Evolutionary conservation across 2,888 invertebrate species (phyloP).

Genomic region (Strigamia transsilvanica): DNA sequence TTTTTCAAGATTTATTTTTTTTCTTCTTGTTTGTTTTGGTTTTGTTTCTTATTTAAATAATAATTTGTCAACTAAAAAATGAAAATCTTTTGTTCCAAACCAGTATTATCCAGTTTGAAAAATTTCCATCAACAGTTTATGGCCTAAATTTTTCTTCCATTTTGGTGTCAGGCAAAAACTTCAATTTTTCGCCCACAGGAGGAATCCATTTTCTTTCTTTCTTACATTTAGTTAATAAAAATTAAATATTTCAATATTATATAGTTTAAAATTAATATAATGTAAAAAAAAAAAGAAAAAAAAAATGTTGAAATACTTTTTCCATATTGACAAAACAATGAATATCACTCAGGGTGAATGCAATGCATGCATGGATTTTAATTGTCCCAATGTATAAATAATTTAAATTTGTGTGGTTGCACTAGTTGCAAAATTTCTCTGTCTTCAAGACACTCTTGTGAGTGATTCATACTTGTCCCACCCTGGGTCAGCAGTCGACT

Average conservation of each 20-base stretch:
- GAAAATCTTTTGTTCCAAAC: conserved; percentile 27
- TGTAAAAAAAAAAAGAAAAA: too few relatives aligned
- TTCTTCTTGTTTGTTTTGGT: too few relatives aligned
- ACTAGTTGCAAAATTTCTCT: not conserved
- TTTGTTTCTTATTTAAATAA: not conserved
- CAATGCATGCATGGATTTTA: not conserved
- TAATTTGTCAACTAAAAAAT: conserved; percentile 10
- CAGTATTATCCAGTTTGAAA: conserved; percentile 18
- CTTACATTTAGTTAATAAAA: too few relatives aligned
- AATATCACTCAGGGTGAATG: not conserved
- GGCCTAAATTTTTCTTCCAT: conserved; percentile 6
- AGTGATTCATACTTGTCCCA: conserved; percentile 37
- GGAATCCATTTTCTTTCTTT: not conserved
- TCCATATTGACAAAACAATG: too few relatives aligned
- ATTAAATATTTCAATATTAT: too few relatives aligned
- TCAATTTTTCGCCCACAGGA: not conserved
- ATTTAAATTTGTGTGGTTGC: not conserved
- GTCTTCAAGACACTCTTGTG: conserved; percentile 9
- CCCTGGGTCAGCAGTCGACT: conserved; percentile 43
- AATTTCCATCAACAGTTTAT: conserved; percentile 16
- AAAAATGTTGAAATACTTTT: too few relatives aligned
- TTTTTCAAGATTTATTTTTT: too few relatives aligned
- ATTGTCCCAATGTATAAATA: not conserved
- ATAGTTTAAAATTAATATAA: too few relatives aligned
- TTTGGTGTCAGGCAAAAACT: conserved; percentile 10